Evolutionary conservation across 2,113 vertebrate species (phyloP).

Genomic region (Dendrocopos noguchii): DNA sequence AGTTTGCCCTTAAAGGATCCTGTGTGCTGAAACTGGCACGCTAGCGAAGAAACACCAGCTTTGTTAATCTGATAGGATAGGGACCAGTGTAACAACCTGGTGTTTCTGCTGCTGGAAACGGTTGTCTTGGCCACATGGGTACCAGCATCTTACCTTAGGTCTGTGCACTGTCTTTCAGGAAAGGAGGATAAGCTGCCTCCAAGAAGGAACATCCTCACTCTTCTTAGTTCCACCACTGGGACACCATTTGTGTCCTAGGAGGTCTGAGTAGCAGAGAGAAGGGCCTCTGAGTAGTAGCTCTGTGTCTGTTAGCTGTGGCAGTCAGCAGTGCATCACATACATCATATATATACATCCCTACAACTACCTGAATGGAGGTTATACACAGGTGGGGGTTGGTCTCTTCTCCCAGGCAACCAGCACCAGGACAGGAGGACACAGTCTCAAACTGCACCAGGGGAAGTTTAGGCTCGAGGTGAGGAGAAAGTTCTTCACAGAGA

Average conservation of each 20-base stretch:
- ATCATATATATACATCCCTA: no score
- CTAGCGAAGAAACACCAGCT: not conserved
- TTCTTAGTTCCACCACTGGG: not conserved
- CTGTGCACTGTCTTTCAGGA: not conserved
- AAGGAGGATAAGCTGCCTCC: not conserved
- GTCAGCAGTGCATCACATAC: not conserved
- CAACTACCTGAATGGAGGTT: no score
- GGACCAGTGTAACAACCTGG: accelerated
- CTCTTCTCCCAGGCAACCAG: no score
- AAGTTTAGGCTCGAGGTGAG: no score
- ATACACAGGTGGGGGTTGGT: no score
- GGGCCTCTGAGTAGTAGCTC: not conserved
- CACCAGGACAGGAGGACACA: no score
- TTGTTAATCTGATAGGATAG: not conserved
- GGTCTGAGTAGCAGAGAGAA: not conserved
- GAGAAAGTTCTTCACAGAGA: no score
- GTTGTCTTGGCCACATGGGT: not conserved
- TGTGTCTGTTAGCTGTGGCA: not conserved
- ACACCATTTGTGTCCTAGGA: not conserved
- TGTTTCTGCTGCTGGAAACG: not conserved
- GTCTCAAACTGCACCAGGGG: no score
- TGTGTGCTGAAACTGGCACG: not conserved
- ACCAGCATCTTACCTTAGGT: not conserved
- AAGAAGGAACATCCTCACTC: not conserved
- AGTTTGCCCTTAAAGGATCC: not conserved